Percentiles rank a stretch among this genome's conserved stretches.
These are phyloP conservation scores for Nomada ruficornis DNA, from an alignment of 2,888 invertebrate species.

Conservation along the genomic window DNA sequence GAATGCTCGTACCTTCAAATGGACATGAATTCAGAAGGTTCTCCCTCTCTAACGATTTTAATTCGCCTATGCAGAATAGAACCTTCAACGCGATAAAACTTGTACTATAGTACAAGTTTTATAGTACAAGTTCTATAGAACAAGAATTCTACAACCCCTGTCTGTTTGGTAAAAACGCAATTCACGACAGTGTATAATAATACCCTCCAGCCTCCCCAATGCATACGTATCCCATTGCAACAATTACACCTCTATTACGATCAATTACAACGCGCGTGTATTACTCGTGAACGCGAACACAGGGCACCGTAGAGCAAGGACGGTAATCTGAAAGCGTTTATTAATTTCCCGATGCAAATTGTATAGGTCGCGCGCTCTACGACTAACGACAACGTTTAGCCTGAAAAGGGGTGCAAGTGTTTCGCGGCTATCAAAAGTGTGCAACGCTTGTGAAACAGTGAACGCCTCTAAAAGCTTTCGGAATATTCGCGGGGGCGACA, in stretches of 20 bases:
- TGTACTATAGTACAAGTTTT: too few species aligned
- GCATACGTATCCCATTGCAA: too few species aligned
- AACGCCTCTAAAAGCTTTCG: slow-evolving; percentile 22
- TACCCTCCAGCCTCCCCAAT: too few species aligned
- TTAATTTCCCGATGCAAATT: slow-evolving; percentile 12
- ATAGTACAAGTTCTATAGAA: too few species aligned
- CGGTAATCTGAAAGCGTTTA: slow-evolving; percentile 14
- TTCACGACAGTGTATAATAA: too few species aligned
- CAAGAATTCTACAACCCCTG: too few species aligned
- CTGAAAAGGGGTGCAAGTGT: slow-evolving; percentile 40
- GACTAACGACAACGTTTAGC: slow-evolving; percentile 28
- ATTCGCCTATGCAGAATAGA: slow-evolving; percentile 9
- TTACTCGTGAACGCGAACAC: slow-evolving; percentile 23
- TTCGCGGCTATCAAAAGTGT: slow-evolving; percentile 24
- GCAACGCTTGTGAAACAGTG: not conserved
- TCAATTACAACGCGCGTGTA: slow-evolving; percentile 17
- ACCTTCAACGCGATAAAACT: too few species aligned
- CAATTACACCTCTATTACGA: slow-evolving; percentile 1
- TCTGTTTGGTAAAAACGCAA: too few species aligned
- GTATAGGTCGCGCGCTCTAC: not conserved
- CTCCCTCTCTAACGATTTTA: slow-evolving; percentile 1
- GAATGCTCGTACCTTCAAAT: not conserved
- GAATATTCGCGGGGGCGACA: slow-evolving; percentile 10
- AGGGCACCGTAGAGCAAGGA: not conserved
- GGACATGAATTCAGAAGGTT: not conserved